Conservation (phyloP, 2,113 vertebrate genomes). For the human (Homo sapiens) region GRCh38 chr9:11218001-11218500, state of each 20-base stretch:
- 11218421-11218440: background rate
- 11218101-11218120: background rate
- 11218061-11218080: background rate
- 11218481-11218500: background rate
- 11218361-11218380: background rate
- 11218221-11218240: background rate
- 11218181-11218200: background rate
- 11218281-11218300: background rate
- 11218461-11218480: background rate
- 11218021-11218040: background rate
- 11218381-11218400: background rate
- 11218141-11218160: background rate
- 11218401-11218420: background rate
- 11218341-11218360: background rate
- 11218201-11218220: fast-evolving
- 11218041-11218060: background rate
- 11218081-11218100: background rate
- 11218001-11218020: background rate
- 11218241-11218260: background rate
- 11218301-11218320: background rate
- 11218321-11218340: background rate
- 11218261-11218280: background rate
- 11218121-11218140: background rate
- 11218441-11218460: background rate
- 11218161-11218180: background rate